These are phyloP conservation scores for Myotis lucifugus DNA, from an alignment of 2,113 vertebrate genomes.

Conservation along the genomic window DNA sequence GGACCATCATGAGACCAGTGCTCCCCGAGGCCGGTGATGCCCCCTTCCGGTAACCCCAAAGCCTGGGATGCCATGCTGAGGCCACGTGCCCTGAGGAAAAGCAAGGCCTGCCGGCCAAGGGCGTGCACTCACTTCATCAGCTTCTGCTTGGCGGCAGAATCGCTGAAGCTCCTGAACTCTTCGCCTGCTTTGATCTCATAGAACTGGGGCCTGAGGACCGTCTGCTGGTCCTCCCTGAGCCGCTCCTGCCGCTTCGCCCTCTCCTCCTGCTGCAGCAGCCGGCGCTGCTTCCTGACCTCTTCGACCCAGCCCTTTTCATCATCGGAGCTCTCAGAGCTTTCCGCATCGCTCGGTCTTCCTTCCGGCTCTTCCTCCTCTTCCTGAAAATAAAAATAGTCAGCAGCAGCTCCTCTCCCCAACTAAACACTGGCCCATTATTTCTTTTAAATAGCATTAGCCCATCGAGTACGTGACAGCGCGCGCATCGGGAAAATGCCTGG, in stretches of 20 bases:
- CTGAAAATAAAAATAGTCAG: constrained; percentile 83
- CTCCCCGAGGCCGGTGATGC: too few relatives aligned
- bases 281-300: constrained; percentile 96
- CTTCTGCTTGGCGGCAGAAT: constrained; percentile 92
- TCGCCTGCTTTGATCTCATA: constrained; percentile 98
- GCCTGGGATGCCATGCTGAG: neutral
- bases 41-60: neutral
- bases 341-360: constrained; percentile 95
- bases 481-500: neutral
- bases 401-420: neutral
- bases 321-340: constrained; percentile 94
- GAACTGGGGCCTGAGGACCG: constrained; percentile 93
- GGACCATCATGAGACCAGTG: neutral
- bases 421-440: neutral
- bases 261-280: constrained; percentile 90
- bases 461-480: neutral
- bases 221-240: constrained; percentile 90
- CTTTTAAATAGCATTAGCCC: constrained; percentile 26
- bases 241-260: constrained; percentile 87
- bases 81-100: neutral
- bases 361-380: constrained; percentile 94
- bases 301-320: constrained; percentile 98
- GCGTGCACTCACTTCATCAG: constrained; percentile 92
- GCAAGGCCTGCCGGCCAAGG: neutral
- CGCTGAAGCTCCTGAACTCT: constrained; percentile 96